Base-by-base conservation (phyloP, 2,888 invertebrate genomes). In the Spatulosminthurus flaviceps region DNA sequence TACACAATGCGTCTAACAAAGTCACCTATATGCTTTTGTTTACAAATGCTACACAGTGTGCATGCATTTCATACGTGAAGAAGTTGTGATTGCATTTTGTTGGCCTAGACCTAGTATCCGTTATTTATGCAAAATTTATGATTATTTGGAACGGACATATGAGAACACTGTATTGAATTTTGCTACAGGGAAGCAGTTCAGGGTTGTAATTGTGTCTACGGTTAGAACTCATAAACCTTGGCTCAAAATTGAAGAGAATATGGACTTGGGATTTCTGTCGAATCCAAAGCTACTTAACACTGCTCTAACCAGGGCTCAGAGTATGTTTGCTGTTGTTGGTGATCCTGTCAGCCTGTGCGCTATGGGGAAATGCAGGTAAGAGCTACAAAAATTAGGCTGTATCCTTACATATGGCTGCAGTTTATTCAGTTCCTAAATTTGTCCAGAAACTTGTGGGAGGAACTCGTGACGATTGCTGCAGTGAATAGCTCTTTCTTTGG, bases 291-390 rank as follows among this genome's bases (percentile, higher is more conserved):
- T 95, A 9, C 87, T 95, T 28, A 94, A 94, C 87, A 94, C 94
- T 0, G 95, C 95, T 0, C 92, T 95, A 72, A 94, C 91, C 0
- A 89, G 94, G 79, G 94, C 95, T 0, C 93, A 93, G 88, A 93
- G 93, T 85, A 88, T 94, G 74, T 93, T 95, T 0, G 93, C 93
- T 1, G 94, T 94, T 16, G 92, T 95, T 1, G 95, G 95, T 0
- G 94, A 95, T 88, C 94, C 95, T 0, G 91, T 94, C 0, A 93
- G 94, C 0, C 88, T 95, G 19, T 93, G 94, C 86, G 92, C 94
- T 0, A 90, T 94, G 72, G 95, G 95, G 5, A 90, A 92, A 79
- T 94, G 94, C 87, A 91, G 90, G 89, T 90, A 83, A 80, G 86
- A 51, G 16, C n/a, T 51, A 19, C 16, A 51, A 13, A 51, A 51